Base-by-base conservation (phyloP, 2,888 invertebrate genomes). In the Diadromus collaris region DNA sequence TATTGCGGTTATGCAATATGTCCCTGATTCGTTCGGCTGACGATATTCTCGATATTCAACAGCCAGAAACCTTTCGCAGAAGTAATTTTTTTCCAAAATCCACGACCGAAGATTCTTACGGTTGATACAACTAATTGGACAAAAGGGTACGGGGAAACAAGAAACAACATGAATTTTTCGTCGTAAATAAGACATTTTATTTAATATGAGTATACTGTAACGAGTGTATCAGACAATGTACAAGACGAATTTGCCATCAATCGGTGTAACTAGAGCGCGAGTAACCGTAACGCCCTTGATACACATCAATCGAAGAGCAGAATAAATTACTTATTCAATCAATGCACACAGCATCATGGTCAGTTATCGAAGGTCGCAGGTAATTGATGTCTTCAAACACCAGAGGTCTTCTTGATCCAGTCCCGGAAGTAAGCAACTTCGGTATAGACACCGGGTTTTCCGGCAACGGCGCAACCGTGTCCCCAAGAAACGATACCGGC, bases 351-450 rank as follows among this genome's bases (percentile, higher is more conserved):
- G 51, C 16, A 16, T 38, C 0, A 27, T 27, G 4, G 51, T 24
- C 7, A 38, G 27, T 56, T 24, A 21, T n/a, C 9, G 19, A 34
- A 46, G 46, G 2, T 29, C n/a, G n/a, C n/a, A n/a, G n/a, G n/a
- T n/a, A n/a, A n/a, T n/a, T n/a, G n/a, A n/a, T n/a, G n/a, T n/a
- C 27, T 29, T 68, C 19, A 79, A 48, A 79, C 65, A 2, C 58
- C 64, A 13, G 73, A 70, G 6, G 69, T 10, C n/a, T 24, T 5
- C 44, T 51, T 48, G 41, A 87, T 85, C 86, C 86, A 87, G 21
- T 83, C 86, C 1, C 93, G 92, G 91, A 92, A 92, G 0, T 92
- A 91, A 0, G 92, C 92, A 0, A 93, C 86, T 0, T 93, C 93
- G 5, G 91, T 91, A 1, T 93, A 88, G 74, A 91, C 92, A 2